Evolutionary conservation across 2,797 vertebrate genomes (phyloP), one percentile per base, ranked within the genome.

Genomic region (Hoplostethus atlanticus): DNA sequence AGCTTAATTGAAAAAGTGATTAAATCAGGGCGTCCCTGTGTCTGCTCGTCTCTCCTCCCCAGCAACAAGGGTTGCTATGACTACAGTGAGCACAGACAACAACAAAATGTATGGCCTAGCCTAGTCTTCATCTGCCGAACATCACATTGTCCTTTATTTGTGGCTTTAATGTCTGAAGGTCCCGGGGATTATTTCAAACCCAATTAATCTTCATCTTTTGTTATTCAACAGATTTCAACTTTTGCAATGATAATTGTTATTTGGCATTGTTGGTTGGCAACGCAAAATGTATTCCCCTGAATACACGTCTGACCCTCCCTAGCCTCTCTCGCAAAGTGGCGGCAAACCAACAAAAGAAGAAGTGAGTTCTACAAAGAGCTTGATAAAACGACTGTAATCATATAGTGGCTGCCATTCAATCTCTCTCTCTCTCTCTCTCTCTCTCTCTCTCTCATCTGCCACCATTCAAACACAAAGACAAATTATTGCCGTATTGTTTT

Each of bases 61-160:
- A 70, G 71, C 51, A 76, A 67, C 21, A 54, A 30, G 2, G 44
- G 79, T 83, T 84, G 71, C 78, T 73, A 84, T 89, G 77, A 76
- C 21, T 76, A 85, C 71, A 61, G 44, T 25, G 25, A 69, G 59
- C 42, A 51, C 56, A 50, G 56, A 53, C 7, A 44, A 59, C 17
- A 65, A 60, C 38, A 63, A 83, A 80, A 64, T 52, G 57, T 13
- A 61, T 4, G 12, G 7, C 34, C 3, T 13, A 1, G 11, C 5
- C 53, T 13, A 1, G 11, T 4, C 53, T 50, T 63, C 31, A 59
- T 64, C 59, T 46, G 30, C 36, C 13, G 59, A 44, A 30, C 51
- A 65, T 76, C 30, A 61, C 38, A 77, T 61, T 38, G 62, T 17
- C 12, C 54, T 64, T 79, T 80, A 52, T 21, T 21, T 13, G 28